Evolutionary conservation across 2,797 vertebrate species (phyloP), one percentile per base, ranked within the genome.

Genomic region (Rhinatrema bivittatum): DNA sequence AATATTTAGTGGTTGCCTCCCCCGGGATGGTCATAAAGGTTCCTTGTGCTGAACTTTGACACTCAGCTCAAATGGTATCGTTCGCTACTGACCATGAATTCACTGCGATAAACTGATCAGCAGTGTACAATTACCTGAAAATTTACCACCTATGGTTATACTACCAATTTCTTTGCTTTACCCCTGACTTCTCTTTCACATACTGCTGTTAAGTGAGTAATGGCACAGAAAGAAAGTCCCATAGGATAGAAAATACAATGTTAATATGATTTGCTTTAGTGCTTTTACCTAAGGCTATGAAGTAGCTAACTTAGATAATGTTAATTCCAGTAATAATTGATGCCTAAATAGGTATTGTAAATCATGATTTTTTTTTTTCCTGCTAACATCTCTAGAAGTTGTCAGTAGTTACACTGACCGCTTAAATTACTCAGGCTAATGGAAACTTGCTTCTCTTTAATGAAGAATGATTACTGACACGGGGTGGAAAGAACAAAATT

Each of bases 261-360:
- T 33, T 75, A 76, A 71, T 62, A 56, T 40, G 41, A 72, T 75
- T 70, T 63, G 48, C 31, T 46, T 51, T 41, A 28, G 18, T 58
- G 56, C 41, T 52, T 52, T 56, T 69, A 56, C 61, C 59, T 70
- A 60, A 48, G 38, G 48, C 55, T 58, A 16, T 49, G 36, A 22
- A 62, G 47, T 49, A 41, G 52, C 52, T 57, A 36, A 39, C 51
- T 50, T 50, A 27, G 26, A 49, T 41, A 39, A 45, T 37, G 41
- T 56, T 68, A 46, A 68, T 74, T 56, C 53, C 68, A 63, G 62
- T 63, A 68, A 75, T 72, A 58, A 64, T 55, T 65, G 60, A 61
- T 44, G 24, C 32, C 39, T 53, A 69, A 65, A 69, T 63, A 60
- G 56, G 48, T 53, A 30, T 47, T 61, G 52, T 59, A 53, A 66